A percentile compares a stretch with the other conserved stretches of the same genome.
phyloP scores from a whole-genome alignment of 2,888 invertebrate genomes.

The Drosophila quasianomalipes region DNA sequence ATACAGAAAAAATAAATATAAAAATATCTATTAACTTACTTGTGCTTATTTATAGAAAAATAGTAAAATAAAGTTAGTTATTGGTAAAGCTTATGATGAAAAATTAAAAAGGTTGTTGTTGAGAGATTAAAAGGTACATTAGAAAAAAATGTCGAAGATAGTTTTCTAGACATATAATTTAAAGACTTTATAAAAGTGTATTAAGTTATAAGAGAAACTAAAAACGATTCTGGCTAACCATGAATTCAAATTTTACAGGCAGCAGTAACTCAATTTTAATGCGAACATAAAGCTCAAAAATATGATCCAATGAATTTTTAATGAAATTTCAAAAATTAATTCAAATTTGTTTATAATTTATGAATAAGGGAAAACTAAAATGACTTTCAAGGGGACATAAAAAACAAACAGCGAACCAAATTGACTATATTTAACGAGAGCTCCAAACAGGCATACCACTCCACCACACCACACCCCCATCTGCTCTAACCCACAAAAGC shows the following conservation, averaged over 20 bases:
- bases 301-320: slow-evolving; percentile 47
- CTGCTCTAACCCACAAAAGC: slow-evolving; percentile 17
- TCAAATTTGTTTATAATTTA: slow-evolving; percentile 48
- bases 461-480: neutral
- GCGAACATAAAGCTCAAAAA: slow-evolving; percentile 29
- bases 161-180: neutral
- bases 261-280: slow-evolving; percentile 13
- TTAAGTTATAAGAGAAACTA: neutral
- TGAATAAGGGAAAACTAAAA: slow-evolving; percentile 44
- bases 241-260: neutral
- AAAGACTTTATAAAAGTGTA: neutral
- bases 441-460: slow-evolving; percentile 14
- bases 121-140: no score
- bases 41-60: neutral
- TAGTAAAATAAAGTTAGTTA: neutral
- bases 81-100: neutral
- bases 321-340: slow-evolving; percentile 51
- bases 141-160: neutral
- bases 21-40: neutral
- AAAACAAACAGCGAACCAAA: slow-evolving; percentile 42
- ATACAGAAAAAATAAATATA: neutral
- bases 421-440: slow-evolving; percentile 55
- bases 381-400: slow-evolving; percentile 57
- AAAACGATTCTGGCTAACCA: neutral
- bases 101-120: no score